Evolutionary conservation across 2,888 invertebrate genomes (phyloP), one percentile per base, ranked within the genome.

Genomic region (Lasioglossum pauxillum): DNA sequence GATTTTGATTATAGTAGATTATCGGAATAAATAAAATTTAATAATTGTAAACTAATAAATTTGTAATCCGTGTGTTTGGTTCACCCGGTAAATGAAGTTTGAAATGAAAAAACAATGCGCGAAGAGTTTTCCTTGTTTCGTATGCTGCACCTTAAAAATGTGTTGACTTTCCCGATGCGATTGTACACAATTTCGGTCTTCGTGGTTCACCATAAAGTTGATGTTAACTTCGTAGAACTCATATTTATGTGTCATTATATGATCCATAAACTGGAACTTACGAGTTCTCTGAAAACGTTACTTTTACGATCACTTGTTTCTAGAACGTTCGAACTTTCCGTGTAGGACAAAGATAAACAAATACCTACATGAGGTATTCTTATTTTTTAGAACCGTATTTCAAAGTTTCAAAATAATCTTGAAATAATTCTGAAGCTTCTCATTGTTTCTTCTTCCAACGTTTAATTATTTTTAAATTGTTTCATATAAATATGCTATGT

Each of bases 221-320:
- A 69, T 12, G 38, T 35, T 69, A 69, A 69, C 69, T 69, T 69
- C 69, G 23, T 38, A 69, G 69, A 69, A 69, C 23, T 69, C 38
- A 38, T 69, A 69, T 23, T 23, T 38, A 23, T 38, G 23, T 10
- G 38, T 69, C 69, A 69, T 69, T 35, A 67, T 35, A 35, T 35
- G 67, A 35, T 31, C 35, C 67, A 35, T 67, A 31, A 67, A 67
- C 35, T 35, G 8, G 67, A 67, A 35, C 10, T 64, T 64, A 67
- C 23, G 27, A 69, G 35, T 74, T 82, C 53, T 41, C 31, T 46
- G 44, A 41, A 44, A 75, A 41, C 27, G 49, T 19, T 80, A 31
- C 35, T 38, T 72, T 78, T 72, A 82, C 46, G 67, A 75, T 67
- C 67, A 49, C 23, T 31, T 41, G 41, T 31, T 19, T 72, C 78